Evolutionary conservation across 2,797 vertebrate genomes (phyloP).

Genomic region (Coluber constrictor): DNA sequence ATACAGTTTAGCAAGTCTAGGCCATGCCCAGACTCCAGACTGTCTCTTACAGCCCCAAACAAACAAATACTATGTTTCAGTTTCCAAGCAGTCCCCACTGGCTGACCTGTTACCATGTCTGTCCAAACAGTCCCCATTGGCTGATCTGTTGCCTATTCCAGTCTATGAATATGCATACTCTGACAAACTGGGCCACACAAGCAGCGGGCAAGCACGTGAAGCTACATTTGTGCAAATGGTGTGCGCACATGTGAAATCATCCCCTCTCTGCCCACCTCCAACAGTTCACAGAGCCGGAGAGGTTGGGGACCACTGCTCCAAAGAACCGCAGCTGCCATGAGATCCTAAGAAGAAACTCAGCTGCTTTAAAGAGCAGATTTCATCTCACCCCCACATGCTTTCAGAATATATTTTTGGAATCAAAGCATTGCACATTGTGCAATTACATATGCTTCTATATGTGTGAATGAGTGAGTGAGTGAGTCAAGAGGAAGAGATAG

Average conservation of each 20-base stretch:
- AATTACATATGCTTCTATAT: not conserved
- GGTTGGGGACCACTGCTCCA: not conserved
- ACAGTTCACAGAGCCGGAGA: not conserved
- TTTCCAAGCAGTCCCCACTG: no score
- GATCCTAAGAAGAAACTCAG: not conserved
- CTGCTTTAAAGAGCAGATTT: not conserved
- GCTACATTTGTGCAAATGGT: not conserved
- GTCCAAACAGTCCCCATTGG: no score
- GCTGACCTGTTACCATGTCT: no score
- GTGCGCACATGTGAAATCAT: not conserved
- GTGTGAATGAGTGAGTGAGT: not conserved
- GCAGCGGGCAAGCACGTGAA: not conserved
- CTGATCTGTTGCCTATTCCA: no score
- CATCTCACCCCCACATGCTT: not conserved
- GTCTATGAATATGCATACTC: no score
- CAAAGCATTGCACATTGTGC: not conserved
- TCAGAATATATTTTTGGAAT: not conserved
- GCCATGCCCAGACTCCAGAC: no score
- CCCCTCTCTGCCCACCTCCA: fast-evolving
- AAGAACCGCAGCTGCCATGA: not conserved
- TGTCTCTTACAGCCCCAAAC: no score
- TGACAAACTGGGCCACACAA: not conserved
- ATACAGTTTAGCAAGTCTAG: no score
- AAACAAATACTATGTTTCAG: no score
- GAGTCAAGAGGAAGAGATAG: not conserved